Evolutionary conservation across 2,888 invertebrate genomes (phyloP).

Genomic region (Galerucella calmariensis): DNA sequence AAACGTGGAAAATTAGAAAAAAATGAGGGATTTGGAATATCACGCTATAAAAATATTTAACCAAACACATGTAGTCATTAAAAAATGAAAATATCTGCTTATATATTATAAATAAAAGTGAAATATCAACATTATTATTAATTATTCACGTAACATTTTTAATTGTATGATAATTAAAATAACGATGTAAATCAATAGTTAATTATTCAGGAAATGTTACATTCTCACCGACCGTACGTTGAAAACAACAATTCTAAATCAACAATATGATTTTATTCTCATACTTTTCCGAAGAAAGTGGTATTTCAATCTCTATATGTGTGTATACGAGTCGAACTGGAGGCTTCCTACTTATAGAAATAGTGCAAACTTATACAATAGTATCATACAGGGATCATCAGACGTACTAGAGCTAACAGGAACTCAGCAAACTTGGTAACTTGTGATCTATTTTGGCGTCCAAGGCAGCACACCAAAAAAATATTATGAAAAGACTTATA

Average conservation of each 20-base stretch:
- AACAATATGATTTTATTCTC: constrained; percentile 11
- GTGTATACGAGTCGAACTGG: background rate
- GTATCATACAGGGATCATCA: background rate
- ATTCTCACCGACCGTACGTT: background rate
- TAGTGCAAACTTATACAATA: background rate
- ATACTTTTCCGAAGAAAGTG: background rate
- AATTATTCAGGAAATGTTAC: constrained; percentile 7
- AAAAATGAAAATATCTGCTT: too few relatives aligned
- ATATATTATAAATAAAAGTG: too few relatives aligned
- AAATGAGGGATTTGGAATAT: too few relatives aligned
- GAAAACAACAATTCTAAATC: background rate
- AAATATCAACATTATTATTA: background rate
- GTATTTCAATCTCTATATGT: background rate
- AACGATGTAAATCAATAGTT: constrained; percentile 5
- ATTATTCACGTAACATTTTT: background rate
- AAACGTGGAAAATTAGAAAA: too few relatives aligned
- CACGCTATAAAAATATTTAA: too few relatives aligned
- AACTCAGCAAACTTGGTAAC: too few relatives aligned
- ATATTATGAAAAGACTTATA: too few relatives aligned
- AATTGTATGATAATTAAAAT: constrained; percentile 1
- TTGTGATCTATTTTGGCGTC: too few relatives aligned
- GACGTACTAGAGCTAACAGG: too few relatives aligned
- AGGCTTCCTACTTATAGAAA: background rate
- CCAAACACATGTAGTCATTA: too few relatives aligned
- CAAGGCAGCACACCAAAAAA: too few relatives aligned